Evolutionary conservation across 2,888 invertebrate species (phyloP), one percentile per base, ranked within the genome.

Genomic region (Aphrophora alni): DNA sequence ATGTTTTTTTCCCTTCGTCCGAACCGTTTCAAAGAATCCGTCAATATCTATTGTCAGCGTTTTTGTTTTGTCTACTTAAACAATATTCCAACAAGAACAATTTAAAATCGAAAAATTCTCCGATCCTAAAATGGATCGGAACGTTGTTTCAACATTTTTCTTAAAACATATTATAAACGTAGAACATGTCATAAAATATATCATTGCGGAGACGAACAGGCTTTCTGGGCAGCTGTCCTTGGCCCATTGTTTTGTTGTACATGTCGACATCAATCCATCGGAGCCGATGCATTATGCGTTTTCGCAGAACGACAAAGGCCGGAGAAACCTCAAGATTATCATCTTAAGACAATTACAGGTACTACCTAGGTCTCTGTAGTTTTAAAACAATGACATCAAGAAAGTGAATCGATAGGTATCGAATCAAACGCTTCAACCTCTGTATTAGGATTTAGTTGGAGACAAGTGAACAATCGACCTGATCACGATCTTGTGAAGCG

Each of bases 71-170:
- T 14, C 21, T 59, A 59, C 59, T 59, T 21, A 59, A 59, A 59
- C 59, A 59, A 59, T 59, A 59, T 59, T 59, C 59, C 59, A 59
- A 59, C 59, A 59, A 59, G 59, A 59, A 59, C 59, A 59, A 59
- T 59, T 59, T 44, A 14, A 44, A 44, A 44, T 59, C 59, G 59
- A 59, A 59, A 59, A 59, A 59, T 59, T 59, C 59, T 10, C 59
- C 21, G 59, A 3, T 59, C 59, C 59, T n/a, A 59, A 59, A 59
- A 59, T 59, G 59, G 59, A n/a, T n/a, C n/a, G 59, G 59, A 1
- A 21, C 59, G 59, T 21, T 59, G 59, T 59, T 59, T 59, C 59
- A 59, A 8, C 59, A 59, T 59, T 59, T 59, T 59, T 59, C 59
- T 21, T 21, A 2, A 21, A 59, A 59, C 59, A 21, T 59, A 59